Base-by-base conservation (phyloP, 2,888 invertebrate genomes). In the Cerastis rubricosa region DNA sequence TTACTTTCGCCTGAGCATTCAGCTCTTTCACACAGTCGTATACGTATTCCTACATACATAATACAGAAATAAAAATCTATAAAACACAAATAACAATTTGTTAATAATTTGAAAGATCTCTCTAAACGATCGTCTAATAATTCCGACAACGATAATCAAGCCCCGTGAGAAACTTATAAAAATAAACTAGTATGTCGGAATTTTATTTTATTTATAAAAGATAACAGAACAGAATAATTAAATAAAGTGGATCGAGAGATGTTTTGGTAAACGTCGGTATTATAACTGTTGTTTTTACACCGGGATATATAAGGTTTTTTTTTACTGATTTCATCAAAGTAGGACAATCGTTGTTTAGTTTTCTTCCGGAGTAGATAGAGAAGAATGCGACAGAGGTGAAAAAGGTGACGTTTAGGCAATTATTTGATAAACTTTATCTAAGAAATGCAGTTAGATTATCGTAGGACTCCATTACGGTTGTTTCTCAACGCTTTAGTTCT, bases 211-310 rank as follows among this genome's bases (percentile, higher is more conserved):
- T 85, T 85, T 83, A 70, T 73, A 47, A 71, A 68, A 87, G 76
- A 81, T 87, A 88, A 81, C 87, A 80, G 75, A 81, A 76, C 79
- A 66, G 66, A 81, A 84, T 87, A 88, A 87, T 87, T 87, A 84
- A 85, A 84, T 71, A 63, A 81, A 85, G 80, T 86, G 73, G 81
- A 78, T 84, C 81, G 76, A 81, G 81, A 87, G 82, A 88, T 88
- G 78, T 88, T 85, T 87, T 77, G 47, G 71, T 85, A 87, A 88
- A 82, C 70, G 75, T 59, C 59, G 88, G 59, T 66, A 73, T 84
- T 84, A 81, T 81, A 87, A 87, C 88, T 80, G 88, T 87, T 65
- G 68, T 78, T 85, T 78, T 81, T 43, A 71, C 76, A 74, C 68
- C 80, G 80, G 80, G 76, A 83, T 79, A 63, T 49, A 35, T 67